Conservation (phyloP, 1,140 invertebrate genomes). For the Plutomurus gul region DNA sequence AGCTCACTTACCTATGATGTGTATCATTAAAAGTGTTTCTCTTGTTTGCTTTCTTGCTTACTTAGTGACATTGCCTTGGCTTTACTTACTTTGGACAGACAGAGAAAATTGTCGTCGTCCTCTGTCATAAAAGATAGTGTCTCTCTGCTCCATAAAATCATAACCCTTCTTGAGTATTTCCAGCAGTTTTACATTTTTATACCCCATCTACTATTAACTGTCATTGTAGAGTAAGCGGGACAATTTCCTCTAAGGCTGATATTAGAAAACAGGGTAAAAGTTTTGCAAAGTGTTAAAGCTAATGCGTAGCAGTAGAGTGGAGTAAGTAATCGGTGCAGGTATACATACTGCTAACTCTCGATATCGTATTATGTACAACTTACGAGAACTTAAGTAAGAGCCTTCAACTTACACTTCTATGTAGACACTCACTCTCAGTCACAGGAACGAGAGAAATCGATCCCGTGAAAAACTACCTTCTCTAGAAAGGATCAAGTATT, state of each 20-base stretch:
- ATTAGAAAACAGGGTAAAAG: too few species aligned
- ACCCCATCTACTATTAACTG: too few species aligned
- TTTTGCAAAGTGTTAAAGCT: too few species aligned
- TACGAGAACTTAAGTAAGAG: conserved; percentile 4
- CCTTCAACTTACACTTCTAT: not conserved
- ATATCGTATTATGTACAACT: not conserved
- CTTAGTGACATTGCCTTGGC: not conserved
- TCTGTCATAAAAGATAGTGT: too few species aligned
- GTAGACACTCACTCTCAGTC: not conserved
- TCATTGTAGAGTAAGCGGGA: too few species aligned
- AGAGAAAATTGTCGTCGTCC: conserved; percentile 15
- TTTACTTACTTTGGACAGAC: conserved; percentile 7
- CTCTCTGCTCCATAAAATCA: too few species aligned
- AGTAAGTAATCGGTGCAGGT: not conserved
- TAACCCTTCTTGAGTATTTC: too few species aligned
- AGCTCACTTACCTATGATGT: not conserved
- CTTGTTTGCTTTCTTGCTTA: not conserved
- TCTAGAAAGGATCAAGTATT: conserved; percentile 20
- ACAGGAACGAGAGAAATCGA: conserved; percentile 15
- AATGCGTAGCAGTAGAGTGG: too few species aligned
- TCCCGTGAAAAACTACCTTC: not conserved
- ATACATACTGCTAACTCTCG: not conserved
- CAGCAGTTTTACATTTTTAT: too few species aligned
- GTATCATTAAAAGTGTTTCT: conserved; percentile 15
- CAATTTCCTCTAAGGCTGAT: too few species aligned